Evolutionary conservation across 2,797 vertebrate species (phyloP).

Genomic region (Falco naumanni): DNA sequence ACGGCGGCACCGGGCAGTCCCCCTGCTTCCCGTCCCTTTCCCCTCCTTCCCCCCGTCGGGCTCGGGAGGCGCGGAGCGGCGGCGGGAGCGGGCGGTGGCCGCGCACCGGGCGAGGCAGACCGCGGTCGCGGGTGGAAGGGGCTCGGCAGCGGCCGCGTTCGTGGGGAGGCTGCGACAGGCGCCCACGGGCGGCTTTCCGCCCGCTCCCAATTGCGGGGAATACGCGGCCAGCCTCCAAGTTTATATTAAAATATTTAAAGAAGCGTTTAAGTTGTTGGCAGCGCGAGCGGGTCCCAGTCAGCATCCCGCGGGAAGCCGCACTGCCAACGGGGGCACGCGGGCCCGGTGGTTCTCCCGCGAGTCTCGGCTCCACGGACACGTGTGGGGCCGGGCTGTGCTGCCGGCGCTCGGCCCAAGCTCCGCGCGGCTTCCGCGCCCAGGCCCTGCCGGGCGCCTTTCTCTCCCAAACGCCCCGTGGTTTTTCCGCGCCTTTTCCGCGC

Average conservation of each 20-base stretch:
- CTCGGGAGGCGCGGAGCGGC: background rate
- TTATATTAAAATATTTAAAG: conserved; percentile 58
- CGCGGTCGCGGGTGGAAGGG: background rate
- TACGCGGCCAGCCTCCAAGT: conserved; percentile 53
- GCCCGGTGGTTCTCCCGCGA: background rate
- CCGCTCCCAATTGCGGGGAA: conserved; percentile 64
- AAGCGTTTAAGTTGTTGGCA: conserved; percentile 52
- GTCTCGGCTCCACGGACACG: background rate
- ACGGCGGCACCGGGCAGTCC: conserved; percentile 37
- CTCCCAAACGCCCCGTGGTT: no score
- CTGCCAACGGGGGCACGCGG: background rate
- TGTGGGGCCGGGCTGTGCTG: background rate
- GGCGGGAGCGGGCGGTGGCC: background rate
- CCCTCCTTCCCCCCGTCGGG: background rate
- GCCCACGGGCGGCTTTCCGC: background rate
- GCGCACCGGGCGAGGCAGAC: background rate
- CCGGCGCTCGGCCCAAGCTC: background rate
- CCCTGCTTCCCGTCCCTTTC: background rate
- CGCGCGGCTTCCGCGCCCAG: background rate
- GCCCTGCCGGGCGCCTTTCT: no score
- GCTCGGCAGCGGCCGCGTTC: background rate
- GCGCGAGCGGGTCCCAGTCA: conserved; percentile 28
- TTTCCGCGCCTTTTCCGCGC: background rate
- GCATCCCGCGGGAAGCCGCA: background rate
- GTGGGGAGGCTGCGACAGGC: background rate